phyloP scores from a whole-genome alignment of 1,140 invertebrate species.

The Cotesia vestalis region DNA sequence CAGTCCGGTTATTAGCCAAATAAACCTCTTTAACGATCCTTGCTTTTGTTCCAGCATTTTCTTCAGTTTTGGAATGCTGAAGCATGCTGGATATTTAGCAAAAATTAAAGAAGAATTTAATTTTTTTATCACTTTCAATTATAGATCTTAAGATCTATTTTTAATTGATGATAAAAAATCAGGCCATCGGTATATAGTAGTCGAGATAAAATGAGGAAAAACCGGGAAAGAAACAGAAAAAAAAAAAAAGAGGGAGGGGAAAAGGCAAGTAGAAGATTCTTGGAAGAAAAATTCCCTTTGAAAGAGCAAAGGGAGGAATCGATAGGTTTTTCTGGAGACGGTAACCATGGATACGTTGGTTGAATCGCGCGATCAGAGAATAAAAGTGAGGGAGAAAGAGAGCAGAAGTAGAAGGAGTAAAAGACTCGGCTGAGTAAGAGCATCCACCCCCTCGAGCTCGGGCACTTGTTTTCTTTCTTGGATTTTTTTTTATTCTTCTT shows the following conservation, averaged over 20 bases:
- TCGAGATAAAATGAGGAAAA: conserved; percentile 37
- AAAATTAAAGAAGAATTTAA: no score
- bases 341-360: conserved; percentile 64
- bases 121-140: no score
- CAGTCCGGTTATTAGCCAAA: conserved; percentile 66
- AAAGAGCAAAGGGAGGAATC: conserved; percentile 64
- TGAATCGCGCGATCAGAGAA: no score
- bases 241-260: conserved; percentile 32
- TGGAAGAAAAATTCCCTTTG: conserved; percentile 60
- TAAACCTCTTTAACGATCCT: conserved; percentile 65
- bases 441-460: conserved; percentile 39
- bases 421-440: conserved; percentile 49
- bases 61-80: neutral
- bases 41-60: conserved; percentile 44
- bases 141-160: no score
- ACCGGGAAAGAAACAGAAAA: conserved; percentile 37
- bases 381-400: conserved; percentile 55
- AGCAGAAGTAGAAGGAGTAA: conserved; percentile 47
- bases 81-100: no score
- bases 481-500: conserved; percentile 11
- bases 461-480: conserved; percentile 12
- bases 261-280: conserved; percentile 47
- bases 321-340: conserved; percentile 64
- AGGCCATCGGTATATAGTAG: conserved; percentile 14
- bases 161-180: conserved; percentile 11